A percentile compares a stretch with the other conserved stretches of the same genome.
Evolutionary conservation across 2,797 vertebrate species (phyloP).

Genomic region (Helicolenus hilgendorfi): DNA sequence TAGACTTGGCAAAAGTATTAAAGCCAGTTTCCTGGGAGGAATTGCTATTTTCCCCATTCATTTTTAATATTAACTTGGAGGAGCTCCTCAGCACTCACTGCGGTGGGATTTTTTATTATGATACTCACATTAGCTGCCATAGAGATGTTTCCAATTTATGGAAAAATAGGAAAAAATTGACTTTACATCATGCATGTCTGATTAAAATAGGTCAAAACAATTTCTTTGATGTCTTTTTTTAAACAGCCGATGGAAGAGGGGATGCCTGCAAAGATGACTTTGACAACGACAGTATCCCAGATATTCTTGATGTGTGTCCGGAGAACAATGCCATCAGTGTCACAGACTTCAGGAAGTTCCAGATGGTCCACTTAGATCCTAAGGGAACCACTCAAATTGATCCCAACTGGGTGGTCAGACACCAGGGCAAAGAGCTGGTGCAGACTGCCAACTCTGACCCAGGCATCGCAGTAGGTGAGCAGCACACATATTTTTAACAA

Average conservation of each 20-base stretch:
- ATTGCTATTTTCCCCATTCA: slow-evolving; percentile 63
- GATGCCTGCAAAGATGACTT: slow-evolving; percentile 98
- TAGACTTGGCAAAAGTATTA: slow-evolving; percentile 61
- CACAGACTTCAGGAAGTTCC: slow-evolving; percentile 99
- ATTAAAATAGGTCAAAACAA: slow-evolving; percentile 29
- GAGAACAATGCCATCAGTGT: slow-evolving; percentile 96
- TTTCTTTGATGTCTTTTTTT: slow-evolving; percentile 4
- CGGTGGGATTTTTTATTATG: slow-evolving; percentile 39
- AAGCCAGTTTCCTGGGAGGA: slow-evolving; percentile 64
- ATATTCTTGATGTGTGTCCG: slow-evolving; percentile 96
- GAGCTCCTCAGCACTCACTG: slow-evolving; percentile 19
- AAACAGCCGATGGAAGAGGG: slow-evolving; percentile 95
- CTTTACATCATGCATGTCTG: slow-evolving; percentile 1
- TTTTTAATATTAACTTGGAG: slow-evolving; percentile 67
- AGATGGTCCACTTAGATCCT: slow-evolving; percentile 98
- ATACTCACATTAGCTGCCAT: slow-evolving; percentile 31
- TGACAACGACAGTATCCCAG: slow-evolving; percentile 96
- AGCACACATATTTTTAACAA: not conserved
- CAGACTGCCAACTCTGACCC: slow-evolving; percentile 99
- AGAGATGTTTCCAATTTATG: slow-evolving; percentile 45
- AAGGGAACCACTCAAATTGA: slow-evolving; percentile 99
- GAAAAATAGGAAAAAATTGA: slow-evolving; percentile 11
- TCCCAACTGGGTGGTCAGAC: slow-evolving; percentile 98
- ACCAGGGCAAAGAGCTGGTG: slow-evolving; percentile 98
- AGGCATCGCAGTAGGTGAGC: slow-evolving; percentile 97